Evolutionary conservation across 1,140 invertebrate genomes (phyloP), one percentile per base, ranked within the genome.

Genomic region (Saccostrea echinata): DNA sequence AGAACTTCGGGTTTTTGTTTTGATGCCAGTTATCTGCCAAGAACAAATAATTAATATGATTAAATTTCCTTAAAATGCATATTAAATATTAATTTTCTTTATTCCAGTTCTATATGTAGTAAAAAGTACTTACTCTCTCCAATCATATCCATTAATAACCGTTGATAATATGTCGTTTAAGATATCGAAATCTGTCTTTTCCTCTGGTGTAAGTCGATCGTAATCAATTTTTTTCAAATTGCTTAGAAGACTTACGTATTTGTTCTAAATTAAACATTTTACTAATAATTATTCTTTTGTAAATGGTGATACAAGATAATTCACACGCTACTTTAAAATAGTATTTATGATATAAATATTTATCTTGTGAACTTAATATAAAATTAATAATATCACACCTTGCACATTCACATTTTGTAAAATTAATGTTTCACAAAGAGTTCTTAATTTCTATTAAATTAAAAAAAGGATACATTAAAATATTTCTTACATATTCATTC

Each of bases 151-250:
- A 13, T 51, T 21, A 3, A 83, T 51, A 16, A 52, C n/a, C 16
- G 81, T 83, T 6, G 35, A 12, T 11, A 83, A 27, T 83, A 35
- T 83, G 24, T 83, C 81, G 16, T 83, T 52, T 18, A 83, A 83
- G 18, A 83, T 52, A n/a, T 83, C 81, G 24, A n/a, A 83, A 35
- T 83, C 81, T n/a, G 51, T 53, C 81, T 83, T 83, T n/a, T 83
- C 24, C 21, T 24, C 24, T 12, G 35, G 6, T 52, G 81, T 30
- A 24, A 83, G 51, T 24, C n/a, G 3, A 13, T 52, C 51, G 12
- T 52, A 83, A 51, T 51, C 24, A 83, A 51, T 30, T 16, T 6
- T n/a, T 3, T 1, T 51, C 43, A 83, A 35, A n/a, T 21, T 6
- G 21, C 3, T 83, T 12, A 76, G 68, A 27, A 76, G 16, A 12